Evolutionary conservation across 1,140 invertebrate species (phyloP), one percentile per base, ranked within the genome.

Genomic region (Drosophila equinoxialis): DNA sequence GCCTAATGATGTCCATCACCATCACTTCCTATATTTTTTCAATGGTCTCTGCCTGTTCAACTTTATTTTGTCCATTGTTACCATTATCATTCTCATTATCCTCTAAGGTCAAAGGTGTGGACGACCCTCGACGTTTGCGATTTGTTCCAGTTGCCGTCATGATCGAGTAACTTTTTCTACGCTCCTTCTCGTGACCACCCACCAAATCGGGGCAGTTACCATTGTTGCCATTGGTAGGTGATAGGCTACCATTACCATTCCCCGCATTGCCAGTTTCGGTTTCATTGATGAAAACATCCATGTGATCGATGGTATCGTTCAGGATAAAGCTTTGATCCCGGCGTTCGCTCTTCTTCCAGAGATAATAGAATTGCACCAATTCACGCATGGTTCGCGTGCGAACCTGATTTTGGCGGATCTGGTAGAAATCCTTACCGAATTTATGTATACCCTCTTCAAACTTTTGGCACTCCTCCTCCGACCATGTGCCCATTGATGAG

Each of bases 321-420:
- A 90, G 74, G 13, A 74, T 84, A 65, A 90, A 91, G 70, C 86
- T 84, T 17, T 90, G 82, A 96, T 99, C 98, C 92, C 99, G 98
- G 45, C 98, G 93, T 92, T 99, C 98, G 57, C 98, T 99, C 93
- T 99, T 99, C 93, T 99, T 99, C 98, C 98, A 99, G 35, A 99
- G 94, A 91, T 99, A 99, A 93, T 99, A 99, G 93, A 99, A 99
- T 91, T 99, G 97, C 41, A 99, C 98, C 55, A 99, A 93, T 93
- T 99, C 98, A 30, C 97, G 97, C 26, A 99, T 98, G n/a, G 98
- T 97, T 90, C 98, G 93, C 58, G 98, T 99, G 89, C 96, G 94
- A 17, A 98, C 96, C 91, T 98, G 98, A 92, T 98, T 96, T 89
- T 98, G 96, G 77, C 98, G 96, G 89, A 99, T 99, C 70, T 96